Evolutionary conservation across 2,797 vertebrate species (phyloP), one percentile per base, ranked within the genome.

Genomic region (Falco naumanni): DNA sequence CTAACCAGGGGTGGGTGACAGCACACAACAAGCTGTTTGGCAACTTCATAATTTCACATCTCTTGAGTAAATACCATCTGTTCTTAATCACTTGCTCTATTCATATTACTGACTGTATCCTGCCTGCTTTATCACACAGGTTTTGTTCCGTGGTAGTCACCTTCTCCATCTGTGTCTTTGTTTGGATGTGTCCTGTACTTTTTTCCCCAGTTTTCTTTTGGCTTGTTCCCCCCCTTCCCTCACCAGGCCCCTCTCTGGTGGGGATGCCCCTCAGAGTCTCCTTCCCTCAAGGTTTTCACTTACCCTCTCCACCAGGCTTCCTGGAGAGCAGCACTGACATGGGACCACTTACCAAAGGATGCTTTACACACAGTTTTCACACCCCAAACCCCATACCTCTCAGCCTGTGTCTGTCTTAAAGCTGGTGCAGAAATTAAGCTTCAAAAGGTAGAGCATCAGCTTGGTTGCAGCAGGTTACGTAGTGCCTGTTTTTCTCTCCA

Each of bases 291-390:
- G 45, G 34, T 77, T 93, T 37, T 70, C 56, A 41, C 72, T 87
- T 59, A 87, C 89, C 68, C 75, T 61, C 39, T 54, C 39, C 29
- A 5, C 5, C 0, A 33, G 22, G 37, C 31, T 82, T 74, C 26
- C 75, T 47, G 63, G 37, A 84, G 82, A 60, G 41, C 84, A 54
- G 70, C 26, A 2, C 65, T 37, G 37, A 10, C 8, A 37, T 16
- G 3, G 21, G 4, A 2, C 4, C 8, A 6, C 25, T 64, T 24
- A 7, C 33, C 31, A 22, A 54, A 57, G 2, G 16, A 13, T 5
- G 28, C 20, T 76, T 50, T 41, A 48, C 22, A 25, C 26, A 0
- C 1, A 6, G 14, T 3, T 65, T 28, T 39, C 45, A 29, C n/a
- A 24, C 19, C 8, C 31, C 57, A 18, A 16, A 8, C 34, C 43